Base-by-base conservation (phyloP, 2,888 invertebrate species). In the Chymomyza caudatula region DNA sequence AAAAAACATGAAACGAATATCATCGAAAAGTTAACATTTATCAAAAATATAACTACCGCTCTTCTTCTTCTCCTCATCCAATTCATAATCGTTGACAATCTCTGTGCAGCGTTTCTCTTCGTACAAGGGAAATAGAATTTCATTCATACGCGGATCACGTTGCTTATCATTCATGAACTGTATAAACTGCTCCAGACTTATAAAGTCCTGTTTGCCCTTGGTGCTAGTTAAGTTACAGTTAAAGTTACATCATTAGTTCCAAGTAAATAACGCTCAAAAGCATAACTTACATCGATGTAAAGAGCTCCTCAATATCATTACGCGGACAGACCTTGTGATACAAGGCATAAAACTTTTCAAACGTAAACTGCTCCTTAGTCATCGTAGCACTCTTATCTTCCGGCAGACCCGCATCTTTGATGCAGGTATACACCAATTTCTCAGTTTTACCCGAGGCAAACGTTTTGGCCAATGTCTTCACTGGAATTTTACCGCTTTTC, bases 381-480 rank as follows among this genome's bases (percentile, higher is more conserved):
- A 99, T 97, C 47, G 95, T 96, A 88, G 98, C 99, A 89, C 96
- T 96, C 94, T 98, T 98, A 65, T 97, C 98, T 69, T 96, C 95
- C 0, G 99, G 98, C 73, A 99, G 93, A 22, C 96, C 97, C 71
- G 98, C 93, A 88, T 99, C 99, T 60, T 96, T 94, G 74, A 99
- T 93, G 90, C 97, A 97, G 89, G 99, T 98, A 92, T 98, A 98
- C 42, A 99, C 97, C 89, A 98, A 93, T 91, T 98, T 98, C 91
- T 99, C 99, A 3, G 98, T 98, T 92, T 98, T 98, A 56, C 99
- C 99, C n/a, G 99, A 99, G 2, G 99, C 98, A 92, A 99, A 99
- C 65, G 99, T 99, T 88, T 97, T 93, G 62, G 98, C 97, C 42
- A 99, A 96, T 57, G 97, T 96, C 92, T 97, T 96, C 2, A 99